phyloP scores from a whole-genome alignment of 2,113 vertebrate species.

The Rhineura floridana region DNA sequence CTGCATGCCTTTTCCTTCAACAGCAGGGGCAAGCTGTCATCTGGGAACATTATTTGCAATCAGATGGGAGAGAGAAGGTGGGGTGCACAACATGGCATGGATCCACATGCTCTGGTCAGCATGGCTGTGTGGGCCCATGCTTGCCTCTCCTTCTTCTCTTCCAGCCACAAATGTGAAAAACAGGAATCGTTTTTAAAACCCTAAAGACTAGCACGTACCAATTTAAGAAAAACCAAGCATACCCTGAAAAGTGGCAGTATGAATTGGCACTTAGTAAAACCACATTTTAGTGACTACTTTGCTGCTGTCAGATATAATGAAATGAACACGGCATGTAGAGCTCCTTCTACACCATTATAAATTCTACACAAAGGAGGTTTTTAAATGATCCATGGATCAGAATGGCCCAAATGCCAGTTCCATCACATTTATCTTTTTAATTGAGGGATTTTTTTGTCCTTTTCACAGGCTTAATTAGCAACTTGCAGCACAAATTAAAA shows the following conservation, averaged over 20 bases:
- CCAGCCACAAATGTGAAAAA: neutral
- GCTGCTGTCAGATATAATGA: neutral
- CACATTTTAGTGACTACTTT: neutral
- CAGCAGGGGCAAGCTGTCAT: too few species aligned
- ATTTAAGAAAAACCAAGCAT: neutral
- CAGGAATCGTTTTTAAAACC: neutral
- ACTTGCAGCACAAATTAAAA: slow-evolving; percentile 73
- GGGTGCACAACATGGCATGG: too few species aligned
- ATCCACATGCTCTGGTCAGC: too few species aligned
- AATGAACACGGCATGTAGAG: neutral
- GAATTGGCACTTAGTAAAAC: neutral
- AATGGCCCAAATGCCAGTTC: slow-evolving; percentile 42
- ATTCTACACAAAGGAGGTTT: slow-evolving; percentile 7
- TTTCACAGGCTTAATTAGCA: slow-evolving; percentile 69
- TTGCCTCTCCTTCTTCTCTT: too few species aligned
- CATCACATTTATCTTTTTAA: slow-evolving; percentile 62
- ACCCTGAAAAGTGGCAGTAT: neutral
- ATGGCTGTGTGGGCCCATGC: too few species aligned
- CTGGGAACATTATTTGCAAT: too few species aligned
- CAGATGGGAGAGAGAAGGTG: too few species aligned
- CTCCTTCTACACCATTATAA: neutral
- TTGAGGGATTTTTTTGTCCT: slow-evolving; percentile 58
- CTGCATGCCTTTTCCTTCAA: neutral
- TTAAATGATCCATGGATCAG: slow-evolving; percentile 13
- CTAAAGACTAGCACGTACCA: too few species aligned